phyloP scores from a whole-genome alignment of 2,888 invertebrate species.

The Galerucella calmariensis region DNA sequence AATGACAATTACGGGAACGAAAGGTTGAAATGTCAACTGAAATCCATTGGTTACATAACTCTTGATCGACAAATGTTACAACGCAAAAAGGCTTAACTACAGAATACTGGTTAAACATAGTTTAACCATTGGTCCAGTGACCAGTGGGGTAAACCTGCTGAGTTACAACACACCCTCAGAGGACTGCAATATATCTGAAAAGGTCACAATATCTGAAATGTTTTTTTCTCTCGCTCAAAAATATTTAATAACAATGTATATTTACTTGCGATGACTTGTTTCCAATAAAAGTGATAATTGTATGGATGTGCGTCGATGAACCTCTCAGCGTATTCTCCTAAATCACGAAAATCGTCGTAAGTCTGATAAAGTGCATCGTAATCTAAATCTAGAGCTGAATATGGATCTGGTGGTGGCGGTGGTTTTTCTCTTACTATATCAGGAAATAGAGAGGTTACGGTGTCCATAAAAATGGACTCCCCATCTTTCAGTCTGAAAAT shows the following conservation, averaged over 20 bases:
- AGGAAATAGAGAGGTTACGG: conserved; percentile 72
- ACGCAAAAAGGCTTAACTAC: too few relatives aligned
- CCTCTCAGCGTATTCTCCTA: conserved; percentile 59
- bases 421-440: conserved; percentile 69
- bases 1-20: too few relatives aligned
- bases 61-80: too few relatives aligned
- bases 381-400: conserved; percentile 43
- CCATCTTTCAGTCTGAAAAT: conserved; percentile 66
- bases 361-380: conserved; percentile 57
- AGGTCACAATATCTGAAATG: too few relatives aligned
- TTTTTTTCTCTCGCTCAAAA: too few relatives aligned
- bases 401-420: conserved; percentile 63
- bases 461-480: conserved; percentile 74
- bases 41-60: too few relatives aligned
- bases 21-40: too few relatives aligned
- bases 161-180: too few relatives aligned
- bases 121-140: too few relatives aligned
- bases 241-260: neutral
- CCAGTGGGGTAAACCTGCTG: too few relatives aligned
- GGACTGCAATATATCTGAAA: too few relatives aligned
- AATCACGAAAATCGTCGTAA: conserved; percentile 61
- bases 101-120: too few relatives aligned
- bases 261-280: conserved; percentile 63
- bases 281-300: conserved; percentile 69
- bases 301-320: conserved; percentile 67